Evolutionary conservation across 2,113 vertebrate species (phyloP).

Genomic region (pig (Sus scrofa)): DNA sequence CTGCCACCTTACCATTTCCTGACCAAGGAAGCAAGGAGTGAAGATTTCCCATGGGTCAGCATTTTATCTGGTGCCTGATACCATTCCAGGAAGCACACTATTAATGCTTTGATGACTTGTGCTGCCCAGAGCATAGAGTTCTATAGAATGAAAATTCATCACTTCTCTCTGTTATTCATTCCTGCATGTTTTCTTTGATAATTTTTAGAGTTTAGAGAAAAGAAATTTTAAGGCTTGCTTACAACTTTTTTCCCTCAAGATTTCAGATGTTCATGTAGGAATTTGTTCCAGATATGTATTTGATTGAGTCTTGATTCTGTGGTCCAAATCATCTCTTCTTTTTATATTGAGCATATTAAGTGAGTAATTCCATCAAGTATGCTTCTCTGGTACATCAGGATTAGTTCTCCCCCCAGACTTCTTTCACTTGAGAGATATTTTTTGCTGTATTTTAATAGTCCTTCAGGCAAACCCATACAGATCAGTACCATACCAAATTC

Average conservation of each 20-base stretch:
- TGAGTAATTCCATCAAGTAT: not conserved
- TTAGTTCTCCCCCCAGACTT: not conserved
- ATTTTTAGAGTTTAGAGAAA: constrained; percentile 27
- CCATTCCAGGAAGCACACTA: not conserved
- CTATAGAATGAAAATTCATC: not conserved
- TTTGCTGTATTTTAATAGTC: not conserved
- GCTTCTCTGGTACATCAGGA: not conserved
- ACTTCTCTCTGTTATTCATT: constrained; percentile 4
- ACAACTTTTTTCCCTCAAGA: not conserved
- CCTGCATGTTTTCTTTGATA: constrained; percentile 25
- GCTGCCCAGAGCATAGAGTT: not conserved
- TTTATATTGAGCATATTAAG: not conserved
- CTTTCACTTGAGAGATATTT: not conserved
- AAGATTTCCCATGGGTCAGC: not conserved
- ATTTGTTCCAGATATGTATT: constrained; percentile 4
- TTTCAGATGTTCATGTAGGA: not conserved
- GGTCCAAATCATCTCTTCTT: not conserved
- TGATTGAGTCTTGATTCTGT: not conserved
- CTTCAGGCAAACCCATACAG: not conserved
- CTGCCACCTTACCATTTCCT: not conserved
- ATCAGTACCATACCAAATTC: not conserved
- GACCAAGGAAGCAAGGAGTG: not conserved
- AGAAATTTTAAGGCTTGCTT: constrained; percentile 60
- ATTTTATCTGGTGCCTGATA: not conserved
- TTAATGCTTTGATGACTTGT: not conserved